These are phyloP conservation scores for Ispidina picta DNA, from an alignment of 2,797 vertebrate species.

Conservation along the genomic window DNA sequence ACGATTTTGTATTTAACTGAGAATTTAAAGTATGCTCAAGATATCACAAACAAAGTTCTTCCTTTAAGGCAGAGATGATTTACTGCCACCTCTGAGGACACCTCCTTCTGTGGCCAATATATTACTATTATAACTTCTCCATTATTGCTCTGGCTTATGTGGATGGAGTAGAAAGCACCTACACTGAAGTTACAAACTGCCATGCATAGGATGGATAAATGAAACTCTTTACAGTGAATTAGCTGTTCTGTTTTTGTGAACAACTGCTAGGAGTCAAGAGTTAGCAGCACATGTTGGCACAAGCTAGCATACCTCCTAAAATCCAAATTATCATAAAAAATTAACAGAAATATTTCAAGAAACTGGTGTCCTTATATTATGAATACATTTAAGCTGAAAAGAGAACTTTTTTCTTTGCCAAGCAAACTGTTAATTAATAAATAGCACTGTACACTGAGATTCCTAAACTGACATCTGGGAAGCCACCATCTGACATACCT, in stretches of 20 bases:
- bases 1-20: background rate
- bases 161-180: background rate
- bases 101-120: background rate
- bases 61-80: background rate
- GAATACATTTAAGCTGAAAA: background rate
- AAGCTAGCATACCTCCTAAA: background rate
- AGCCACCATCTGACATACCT: background rate
- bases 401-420: background rate
- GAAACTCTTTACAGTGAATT: background rate
- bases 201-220: background rate
- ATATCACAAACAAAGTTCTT: background rate
- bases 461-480: background rate
- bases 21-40: conserved; percentile 8
- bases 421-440: background rate
- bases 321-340: background rate
- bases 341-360: background rate
- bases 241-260: background rate
- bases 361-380: background rate
- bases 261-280: background rate
- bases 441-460: background rate
- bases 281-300: background rate
- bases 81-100: background rate
- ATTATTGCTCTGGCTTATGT: background rate
- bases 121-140: background rate
- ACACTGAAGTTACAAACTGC: background rate